Percentiles rank a stretch among this genome's conserved stretches.
phyloP scores from a whole-genome alignment of 2,797 vertebrate species.

The Tolypeutes matacus region DNA sequence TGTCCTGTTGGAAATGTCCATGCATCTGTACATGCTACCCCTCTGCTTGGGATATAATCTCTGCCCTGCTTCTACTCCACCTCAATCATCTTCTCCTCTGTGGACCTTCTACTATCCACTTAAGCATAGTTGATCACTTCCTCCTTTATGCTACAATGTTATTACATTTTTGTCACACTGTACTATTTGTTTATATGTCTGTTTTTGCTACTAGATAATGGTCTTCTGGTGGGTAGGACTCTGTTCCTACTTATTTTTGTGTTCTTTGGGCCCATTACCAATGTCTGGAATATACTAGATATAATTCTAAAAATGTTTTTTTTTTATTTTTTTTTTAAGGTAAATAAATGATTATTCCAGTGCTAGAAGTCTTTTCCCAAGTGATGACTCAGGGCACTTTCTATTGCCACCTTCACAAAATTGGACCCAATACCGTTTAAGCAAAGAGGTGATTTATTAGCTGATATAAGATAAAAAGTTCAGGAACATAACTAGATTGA shows the following conservation, averaged over 20 bases:
- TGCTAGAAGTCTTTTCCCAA: background rate
- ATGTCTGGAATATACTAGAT: background rate
- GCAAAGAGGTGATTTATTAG: background rate
- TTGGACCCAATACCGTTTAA: background rate
- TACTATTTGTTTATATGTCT: background rate
- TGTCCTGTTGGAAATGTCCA: background rate
- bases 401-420: background rate
- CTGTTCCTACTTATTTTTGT: background rate
- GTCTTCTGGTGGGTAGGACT: background rate
- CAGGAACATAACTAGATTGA: background rate
- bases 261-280: background rate
- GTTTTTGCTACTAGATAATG: background rate
- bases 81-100: background rate
- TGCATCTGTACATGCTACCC: too few relatives aligned
- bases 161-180: background rate
- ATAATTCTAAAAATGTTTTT: background rate
- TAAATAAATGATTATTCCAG: background rate
- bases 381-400: background rate
- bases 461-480: background rate
- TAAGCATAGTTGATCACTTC: constrained; percentile 63
- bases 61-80: rapidly evolving
- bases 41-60: background rate
- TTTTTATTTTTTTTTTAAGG: background rate
- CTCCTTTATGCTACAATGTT: background rate
- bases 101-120: background rate